Conservation (phyloP, 2,797 vertebrate species). For the Lutjanus argentimaculatus region DNA sequence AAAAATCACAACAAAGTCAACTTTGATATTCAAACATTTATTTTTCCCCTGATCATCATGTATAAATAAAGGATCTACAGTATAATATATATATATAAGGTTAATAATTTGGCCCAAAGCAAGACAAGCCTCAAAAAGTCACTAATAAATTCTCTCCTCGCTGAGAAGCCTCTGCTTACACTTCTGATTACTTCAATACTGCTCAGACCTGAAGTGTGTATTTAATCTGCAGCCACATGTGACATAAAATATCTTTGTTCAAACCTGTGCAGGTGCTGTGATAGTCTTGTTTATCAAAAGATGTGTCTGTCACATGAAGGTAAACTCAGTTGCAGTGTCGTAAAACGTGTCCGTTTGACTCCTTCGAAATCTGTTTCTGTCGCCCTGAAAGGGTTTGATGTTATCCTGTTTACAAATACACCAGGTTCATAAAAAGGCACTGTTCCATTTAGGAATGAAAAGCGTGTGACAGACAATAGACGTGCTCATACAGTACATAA, state of each 20-base stretch:
- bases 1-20: slow-evolving; percentile 14
- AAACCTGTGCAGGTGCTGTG: slow-evolving; percentile 6
- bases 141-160: slow-evolving; percentile 36
- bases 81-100: slow-evolving; percentile 2
- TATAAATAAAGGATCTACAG: slow-evolving; percentile 73
- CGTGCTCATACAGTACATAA: not conserved
- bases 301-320: slow-evolving; percentile 3
- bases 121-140: slow-evolving; percentile 52
- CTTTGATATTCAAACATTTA: slow-evolving; percentile 65
- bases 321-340: slow-evolving; percentile 30
- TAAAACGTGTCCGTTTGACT: not conserved
- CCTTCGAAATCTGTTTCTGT: not conserved
- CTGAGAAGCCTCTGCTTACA: slow-evolving; percentile 20
- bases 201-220: slow-evolving; percentile 48
- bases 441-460: slow-evolving; percentile 43
- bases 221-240: slow-evolving; percentile 16
- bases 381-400: slow-evolving; percentile 14
- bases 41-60: slow-evolving; percentile 48
- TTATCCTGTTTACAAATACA: slow-evolving; percentile 22
- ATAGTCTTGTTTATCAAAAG: not conserved
- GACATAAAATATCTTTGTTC: slow-evolving; percentile 29
- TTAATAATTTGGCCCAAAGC: slow-evolving; percentile 62
- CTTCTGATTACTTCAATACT: slow-evolving; percentile 30
- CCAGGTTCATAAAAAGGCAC: slow-evolving; percentile 71
- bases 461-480: slow-evolving; percentile 17